A percentile compares a stretch with the other conserved stretches of the same genome.
Evolutionary conservation across 2,113 vertebrate genomes (phyloP).

Genomic region (Coptodon bakossiorum): DNA sequence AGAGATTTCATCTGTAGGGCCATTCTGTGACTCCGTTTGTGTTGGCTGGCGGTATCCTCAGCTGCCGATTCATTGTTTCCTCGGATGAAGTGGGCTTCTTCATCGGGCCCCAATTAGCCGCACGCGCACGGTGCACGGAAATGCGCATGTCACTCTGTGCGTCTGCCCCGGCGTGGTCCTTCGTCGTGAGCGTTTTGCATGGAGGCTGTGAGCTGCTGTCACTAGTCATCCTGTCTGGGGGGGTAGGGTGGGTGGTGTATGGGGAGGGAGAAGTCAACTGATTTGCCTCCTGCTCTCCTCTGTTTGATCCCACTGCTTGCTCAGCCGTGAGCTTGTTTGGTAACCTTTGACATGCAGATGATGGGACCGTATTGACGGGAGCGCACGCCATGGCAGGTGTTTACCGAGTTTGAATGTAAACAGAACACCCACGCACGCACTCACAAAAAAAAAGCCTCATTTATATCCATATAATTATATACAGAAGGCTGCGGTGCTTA

Average conservation of each 20-base stretch:
- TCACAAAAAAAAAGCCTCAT: neutral
- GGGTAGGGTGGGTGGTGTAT: neutral
- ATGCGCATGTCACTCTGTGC: neutral
- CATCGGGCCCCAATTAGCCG: constrained; percentile 43
- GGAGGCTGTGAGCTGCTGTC: constrained; percentile 44
- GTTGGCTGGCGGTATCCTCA: constrained; percentile 17
- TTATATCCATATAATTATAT: neutral
- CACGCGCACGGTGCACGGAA: neutral
- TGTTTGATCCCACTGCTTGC: constrained; percentile 50
- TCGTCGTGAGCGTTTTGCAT: neutral
- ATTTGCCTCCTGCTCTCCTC: constrained; percentile 40
- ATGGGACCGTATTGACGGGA: constrained; percentile 32
- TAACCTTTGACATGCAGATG: constrained; percentile 50
- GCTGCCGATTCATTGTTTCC: constrained; percentile 18
- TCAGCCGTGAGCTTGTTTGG: constrained; percentile 37
- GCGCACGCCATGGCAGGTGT: constrained; percentile 9
- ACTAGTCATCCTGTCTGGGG: constrained; percentile 23
- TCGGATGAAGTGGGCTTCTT: constrained; percentile 26
- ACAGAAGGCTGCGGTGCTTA: neutral
- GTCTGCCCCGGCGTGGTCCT: neutral
- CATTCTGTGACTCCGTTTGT: constrained; percentile 15
- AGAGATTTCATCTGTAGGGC: constrained; percentile 29
- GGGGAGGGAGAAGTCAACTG: constrained; percentile 25
- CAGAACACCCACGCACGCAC: neutral
- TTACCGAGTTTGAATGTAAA: constrained; percentile 18